A percentile compares a stretch with the other conserved stretches of the same genome.
phyloP scores from a whole-genome alignment of 2,797 vertebrate genomes.

The Leucoraja ocellata region DNA sequence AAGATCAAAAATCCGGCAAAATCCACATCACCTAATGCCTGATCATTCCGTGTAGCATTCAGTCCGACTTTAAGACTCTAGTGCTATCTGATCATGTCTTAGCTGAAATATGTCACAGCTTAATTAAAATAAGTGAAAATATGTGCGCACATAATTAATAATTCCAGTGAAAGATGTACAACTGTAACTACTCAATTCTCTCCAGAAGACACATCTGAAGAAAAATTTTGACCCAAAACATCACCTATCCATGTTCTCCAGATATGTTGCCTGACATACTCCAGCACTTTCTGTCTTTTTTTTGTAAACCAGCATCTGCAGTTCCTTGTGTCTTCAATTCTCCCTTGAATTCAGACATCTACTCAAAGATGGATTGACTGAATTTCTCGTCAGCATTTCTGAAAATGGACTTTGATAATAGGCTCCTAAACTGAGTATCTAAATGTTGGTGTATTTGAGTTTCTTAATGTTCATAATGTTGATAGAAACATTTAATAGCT shows the following conservation, averaged over 20 bases:
- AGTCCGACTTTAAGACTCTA: too few relatives aligned
- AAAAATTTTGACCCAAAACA: too few relatives aligned
- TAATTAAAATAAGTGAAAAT: background rate
- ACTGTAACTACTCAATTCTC: background rate
- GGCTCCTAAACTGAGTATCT: background rate
- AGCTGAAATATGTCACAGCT: background rate
- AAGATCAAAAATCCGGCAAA: background rate
- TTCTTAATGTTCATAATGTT: background rate
- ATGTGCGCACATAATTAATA: background rate
- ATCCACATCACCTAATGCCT: background rate
- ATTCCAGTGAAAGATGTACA: background rate
- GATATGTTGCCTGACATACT: too few relatives aligned
- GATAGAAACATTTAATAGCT: background rate
- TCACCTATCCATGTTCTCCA: too few relatives aligned
- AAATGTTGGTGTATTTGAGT: background rate
- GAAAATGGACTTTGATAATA: background rate
- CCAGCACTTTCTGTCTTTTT: too few relatives aligned
- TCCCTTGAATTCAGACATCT: background rate
- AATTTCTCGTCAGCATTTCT: background rate
- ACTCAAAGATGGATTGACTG: background rate
- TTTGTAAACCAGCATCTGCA: too few relatives aligned
- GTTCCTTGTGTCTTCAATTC: background rate
- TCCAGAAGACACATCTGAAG: too few relatives aligned
- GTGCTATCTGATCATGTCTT: background rate
- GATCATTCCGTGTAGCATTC: background rate